Conservation (phyloP, 92 coral and sea anemone genomes). For the Heliopora coerulea region DNA sequence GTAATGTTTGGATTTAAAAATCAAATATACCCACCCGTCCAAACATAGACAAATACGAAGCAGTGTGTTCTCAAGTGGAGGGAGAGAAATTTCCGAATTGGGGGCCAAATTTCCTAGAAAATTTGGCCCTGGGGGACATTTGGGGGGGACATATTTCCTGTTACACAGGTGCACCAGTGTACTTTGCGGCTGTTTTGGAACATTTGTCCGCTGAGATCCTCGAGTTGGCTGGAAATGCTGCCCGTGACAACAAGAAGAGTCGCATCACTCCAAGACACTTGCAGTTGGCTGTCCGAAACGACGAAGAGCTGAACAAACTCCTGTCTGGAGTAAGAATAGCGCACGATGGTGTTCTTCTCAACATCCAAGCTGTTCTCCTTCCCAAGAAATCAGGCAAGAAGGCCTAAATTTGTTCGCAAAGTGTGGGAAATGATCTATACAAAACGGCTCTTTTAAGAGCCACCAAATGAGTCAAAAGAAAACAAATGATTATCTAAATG, state of each 20-base stretch:
- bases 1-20: no score
- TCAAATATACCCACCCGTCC: no score
- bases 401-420: slow-evolving; percentile 6
- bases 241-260: slow-evolving; percentile 61
- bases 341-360: slow-evolving; percentile 64
- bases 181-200: slow-evolving; percentile 37
- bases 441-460: slow-evolving; percentile 49
- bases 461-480: slow-evolving; percentile 18
- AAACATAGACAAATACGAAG: no score
- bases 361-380: slow-evolving; percentile 84
- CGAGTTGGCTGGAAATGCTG: slow-evolving; percentile 61
- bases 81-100: no score
- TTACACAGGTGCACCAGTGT: slow-evolving; percentile 42
- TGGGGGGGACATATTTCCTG: no score
- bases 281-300: slow-evolving; percentile 60
- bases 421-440: neutral
- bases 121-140: no score
- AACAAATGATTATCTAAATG: neutral
- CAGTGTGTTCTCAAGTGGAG: no score
- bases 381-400: slow-evolving; percentile 88
- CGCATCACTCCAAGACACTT: slow-evolving; percentile 54
- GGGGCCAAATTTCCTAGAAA: no score
- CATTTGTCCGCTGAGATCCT: slow-evolving; percentile 51
- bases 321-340: slow-evolving; percentile 55
- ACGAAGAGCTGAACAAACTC: slow-evolving; percentile 60